Percentiles rank a stretch among this genome's conserved stretches.
Conservation (phyloP, 2,797 vertebrate species). For the Coregonus suidteri region DNA sequence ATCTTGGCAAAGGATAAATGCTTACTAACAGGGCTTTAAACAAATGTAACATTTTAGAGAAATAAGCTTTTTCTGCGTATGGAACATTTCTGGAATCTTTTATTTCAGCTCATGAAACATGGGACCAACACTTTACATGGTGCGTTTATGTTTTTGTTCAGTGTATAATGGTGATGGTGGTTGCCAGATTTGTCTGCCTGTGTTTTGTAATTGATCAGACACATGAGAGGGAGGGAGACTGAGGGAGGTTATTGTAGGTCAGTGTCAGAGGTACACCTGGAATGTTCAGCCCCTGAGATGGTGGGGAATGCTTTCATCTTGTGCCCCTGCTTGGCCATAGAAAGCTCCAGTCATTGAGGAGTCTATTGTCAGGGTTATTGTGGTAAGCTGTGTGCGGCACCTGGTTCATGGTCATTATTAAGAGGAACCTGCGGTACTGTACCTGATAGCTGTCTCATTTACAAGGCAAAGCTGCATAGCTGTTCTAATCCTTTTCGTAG, state of each 20-base stretch:
- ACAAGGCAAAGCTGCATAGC: background rate
- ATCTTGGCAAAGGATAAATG: no score
- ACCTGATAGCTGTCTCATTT: background rate
- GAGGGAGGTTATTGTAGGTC: slow-evolving; percentile 48
- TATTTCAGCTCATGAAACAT: no score
- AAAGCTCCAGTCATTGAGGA: slow-evolving; percentile 34
- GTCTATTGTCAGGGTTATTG: background rate
- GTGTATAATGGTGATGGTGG: slow-evolving; percentile 20
- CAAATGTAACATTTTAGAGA: no score
- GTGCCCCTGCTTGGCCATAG: slow-evolving; percentile 25
- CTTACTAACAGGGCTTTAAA: no score
- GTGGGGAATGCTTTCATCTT: slow-evolving; percentile 64
- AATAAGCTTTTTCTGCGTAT: no score
- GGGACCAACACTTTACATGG: no score
- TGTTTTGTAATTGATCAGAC: slow-evolving; percentile 50
- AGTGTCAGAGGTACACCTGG: slow-evolving; percentile 55
- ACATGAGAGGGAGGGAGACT: slow-evolving; percentile 32
- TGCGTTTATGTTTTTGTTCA: no score
- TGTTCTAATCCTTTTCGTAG: no score
- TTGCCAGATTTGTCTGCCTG: slow-evolving; percentile 37
- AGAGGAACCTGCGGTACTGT: background rate
- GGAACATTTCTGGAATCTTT: no score
- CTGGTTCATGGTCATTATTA: background rate
- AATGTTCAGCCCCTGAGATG: slow-evolving; percentile 48
- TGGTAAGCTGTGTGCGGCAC: background rate